Conservation (phyloP, 1,140 invertebrate genomes). For the Ruditapes philippinarum region DNA sequence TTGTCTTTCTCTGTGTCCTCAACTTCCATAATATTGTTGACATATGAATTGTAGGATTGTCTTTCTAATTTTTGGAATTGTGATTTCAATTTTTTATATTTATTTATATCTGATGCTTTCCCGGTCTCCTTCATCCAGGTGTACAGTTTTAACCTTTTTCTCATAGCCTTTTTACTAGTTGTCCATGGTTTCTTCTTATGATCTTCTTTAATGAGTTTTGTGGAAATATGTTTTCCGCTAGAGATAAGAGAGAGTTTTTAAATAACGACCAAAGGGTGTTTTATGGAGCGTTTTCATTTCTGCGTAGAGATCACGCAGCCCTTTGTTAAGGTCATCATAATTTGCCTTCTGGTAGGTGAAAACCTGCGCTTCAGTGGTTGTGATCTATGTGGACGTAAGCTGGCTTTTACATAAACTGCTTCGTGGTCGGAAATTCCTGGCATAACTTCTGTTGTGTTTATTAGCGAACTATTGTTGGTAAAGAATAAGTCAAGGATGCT, state of each 20-base stretch:
- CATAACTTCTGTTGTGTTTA: constrained; percentile 1
- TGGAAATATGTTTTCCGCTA: not conserved
- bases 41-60: not conserved
- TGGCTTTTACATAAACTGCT: not conserved
- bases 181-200: constrained; percentile 12
- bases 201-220: not conserved
- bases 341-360: not conserved
- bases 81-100: not conserved
- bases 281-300: not conserved
- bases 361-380: not conserved
- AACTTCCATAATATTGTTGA: not conserved
- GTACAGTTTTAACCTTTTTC: constrained; percentile 7
- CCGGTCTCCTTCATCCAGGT: not conserved
- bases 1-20: too few relatives aligned
- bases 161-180: not conserved
- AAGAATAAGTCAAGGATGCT: constrained; percentile 26
- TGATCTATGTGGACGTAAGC: not conserved
- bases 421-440: constrained; percentile 12
- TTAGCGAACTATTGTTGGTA: not conserved
- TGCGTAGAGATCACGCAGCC: not conserved
- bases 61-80: not conserved
- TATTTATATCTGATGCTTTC: not conserved
- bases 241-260: not conserved
- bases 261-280: not conserved
- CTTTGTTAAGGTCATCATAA: not conserved